Evolutionary conservation across 2,888 invertebrate genomes (phyloP), one percentile per base, ranked within the genome.

Genomic region (Drosophila tripunctata): DNA sequence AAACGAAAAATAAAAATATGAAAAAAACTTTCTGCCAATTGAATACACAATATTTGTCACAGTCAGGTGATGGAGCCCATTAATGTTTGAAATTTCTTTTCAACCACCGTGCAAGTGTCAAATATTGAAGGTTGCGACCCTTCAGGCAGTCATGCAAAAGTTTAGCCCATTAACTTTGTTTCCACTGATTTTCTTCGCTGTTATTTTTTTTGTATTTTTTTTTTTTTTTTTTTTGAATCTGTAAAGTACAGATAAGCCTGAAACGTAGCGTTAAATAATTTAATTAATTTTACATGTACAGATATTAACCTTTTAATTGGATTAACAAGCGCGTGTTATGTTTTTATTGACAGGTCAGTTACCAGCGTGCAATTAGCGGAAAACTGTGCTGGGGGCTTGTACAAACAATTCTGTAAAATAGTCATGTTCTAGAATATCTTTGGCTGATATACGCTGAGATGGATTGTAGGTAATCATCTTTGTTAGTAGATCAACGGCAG

Each of bases 341-440:
- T 30, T 51, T 51, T 40, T 40, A 51, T 51, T 38, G 38, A 38
- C 38, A 19, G 50, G 98, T 98, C 54, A 98, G 92, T 92, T 98
- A 98, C 78, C 98, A 93, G 91, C 15, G 15, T 15, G n/a, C 10
- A 17, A 15, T 41, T 40, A 24, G 24, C 15, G 10, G 7, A 30
- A 12, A 17, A n/a, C n/a, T 7, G 8, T 0, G 22, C 1, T 22
- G 1, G 8, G 22, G 5, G 6, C 2, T 8, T 12, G 12, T 21
- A 40, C 12, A 12, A 40, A 40, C 8, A 40, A 17, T 10, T 4
- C 2, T 35, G 15, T 36, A 4, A 19, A 38, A 38, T 8, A 2
- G 36, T 5, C 5, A 17, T 17, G 5, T 5, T 19, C 19, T 2
- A 38, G 4, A n/a, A 17, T 19, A 19, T 38, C 15, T 35, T 17